Base-by-base conservation (phyloP, 2,113 vertebrate species). In the Dromaius novaehollandiae region DNA sequence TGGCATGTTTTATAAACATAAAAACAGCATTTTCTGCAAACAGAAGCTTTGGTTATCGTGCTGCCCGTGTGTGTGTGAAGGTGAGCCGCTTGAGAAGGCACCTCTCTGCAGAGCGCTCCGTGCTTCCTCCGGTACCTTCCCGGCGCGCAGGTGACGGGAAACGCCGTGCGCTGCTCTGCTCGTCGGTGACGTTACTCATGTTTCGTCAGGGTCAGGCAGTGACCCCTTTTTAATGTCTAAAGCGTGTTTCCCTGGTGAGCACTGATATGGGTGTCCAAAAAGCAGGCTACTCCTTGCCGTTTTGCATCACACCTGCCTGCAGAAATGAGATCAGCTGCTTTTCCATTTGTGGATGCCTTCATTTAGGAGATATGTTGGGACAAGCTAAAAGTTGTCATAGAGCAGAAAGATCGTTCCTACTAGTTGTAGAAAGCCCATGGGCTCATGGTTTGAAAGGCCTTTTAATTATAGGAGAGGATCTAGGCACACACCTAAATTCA, bases 321-420 rank as follows among this genome's bases (percentile, higher is more conserved):
- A 89, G 63, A 96, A 89, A 22, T 92, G 87, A 91, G 91, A 68
- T 95, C 76, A 87, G 46, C 71, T 88, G 17, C 40, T 83, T 82
- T 88, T 55, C 63, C 38, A 30, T 82, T 86, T 90, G 55, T 32
- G 70, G 66, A 28, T 87, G 61, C 46, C 34, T 94, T 90, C 36
- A 40, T 84, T 91, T 68, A 74, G 75, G 79, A 88, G 79, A 51
- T 85, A n/a, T 2, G 32, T 83, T 90, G 42, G 75, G 91, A 86
- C 86, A 95, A 90, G 65, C 90, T 55, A 13, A 7, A 91, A 94
- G 71, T 88, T 89, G 55, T 94, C 79, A 9, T 6, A 9, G 79
- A 74, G 63, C 19, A 50, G 58, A 85, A 91, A 82, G 32, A 81
- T 95, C 3, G 1, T 78, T 91, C 38, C 42, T 81, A 30, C 32